Base-by-base conservation (phyloP, 2,888 invertebrate genomes). In the Drosophila multiciliata region DNA sequence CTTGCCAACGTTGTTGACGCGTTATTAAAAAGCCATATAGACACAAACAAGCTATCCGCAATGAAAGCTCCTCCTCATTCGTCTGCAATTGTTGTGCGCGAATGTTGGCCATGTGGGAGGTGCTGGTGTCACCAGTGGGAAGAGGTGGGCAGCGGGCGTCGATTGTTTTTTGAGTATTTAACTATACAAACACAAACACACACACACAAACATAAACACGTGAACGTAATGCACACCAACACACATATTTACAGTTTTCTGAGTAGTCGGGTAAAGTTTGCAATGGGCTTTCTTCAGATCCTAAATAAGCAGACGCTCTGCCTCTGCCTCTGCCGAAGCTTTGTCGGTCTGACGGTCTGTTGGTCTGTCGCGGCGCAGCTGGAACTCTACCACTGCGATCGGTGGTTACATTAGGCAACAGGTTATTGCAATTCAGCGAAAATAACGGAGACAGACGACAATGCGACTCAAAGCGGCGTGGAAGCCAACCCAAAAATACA, bases 401-500 rank as follows among this genome's bases (percentile, higher is more conserved):
- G 38, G 55, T 65, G 75, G 66, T 80, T 80, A 80, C 71, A 90
- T 90, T 89, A 82, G 80, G 91, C 91, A 91, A 89, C 91, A 89
- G 91, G 91, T 90, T 90, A 89, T 90, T 90, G 90, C 89, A 87
- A 89, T 90, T 89, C 87, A 76, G 89, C 90, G 79, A 90, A 88
- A 82, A 78, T 81, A 88, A 80, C 80, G 67, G 63, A 59, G 62
- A 66, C 65, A 75, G 67, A 76, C 83, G 77, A 77, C 82, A 81
- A 81, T 76, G 73, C 82, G 76, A 70, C 49, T 26, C 59, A 60
- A 36, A 50, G 72, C 40, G 26, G 55, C 55, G 67, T 53, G 65
- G 64, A 69, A 63, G 67, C 57, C 66, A 70, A 78, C 50, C 65
- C 60, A 76, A 66, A 60, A 65, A 55, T 42, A 63, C 55, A 38